These are phyloP conservation scores for Ptilonorhynchus violaceus DNA, from an alignment of 2,113 vertebrate species.

Conservation along the genomic window DNA sequence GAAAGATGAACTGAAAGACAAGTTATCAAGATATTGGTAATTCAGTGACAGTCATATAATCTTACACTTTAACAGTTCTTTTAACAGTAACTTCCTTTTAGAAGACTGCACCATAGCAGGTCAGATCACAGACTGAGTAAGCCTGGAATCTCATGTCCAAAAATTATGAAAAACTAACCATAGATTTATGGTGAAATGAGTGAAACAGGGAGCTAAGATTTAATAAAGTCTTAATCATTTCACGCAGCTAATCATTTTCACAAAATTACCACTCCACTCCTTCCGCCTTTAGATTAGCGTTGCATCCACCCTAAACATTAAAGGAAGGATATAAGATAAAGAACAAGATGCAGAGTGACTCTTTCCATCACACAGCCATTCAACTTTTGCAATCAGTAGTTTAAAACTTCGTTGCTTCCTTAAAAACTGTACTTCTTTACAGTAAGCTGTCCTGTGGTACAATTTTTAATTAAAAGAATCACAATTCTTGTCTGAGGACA, in stretches of 20 bases:
- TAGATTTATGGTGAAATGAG: neutral
- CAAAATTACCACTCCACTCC: neutral
- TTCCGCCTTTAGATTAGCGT: neutral
- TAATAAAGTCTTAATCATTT: neutral
- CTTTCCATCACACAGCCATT: neutral
- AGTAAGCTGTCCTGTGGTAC: neutral
- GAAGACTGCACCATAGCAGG: fast-evolving
- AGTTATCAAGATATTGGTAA: neutral
- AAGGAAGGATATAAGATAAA: neutral
- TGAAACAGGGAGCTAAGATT: neutral
- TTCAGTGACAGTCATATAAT: neutral
- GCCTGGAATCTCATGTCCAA: neutral
- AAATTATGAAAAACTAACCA: neutral
- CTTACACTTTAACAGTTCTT: neutral
- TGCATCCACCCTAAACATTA: neutral
- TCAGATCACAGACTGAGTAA: neutral
- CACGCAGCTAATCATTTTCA: neutral
- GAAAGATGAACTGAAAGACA: neutral
- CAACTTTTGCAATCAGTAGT: neutral
- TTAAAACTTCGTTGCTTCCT: neutral
- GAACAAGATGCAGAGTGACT: neutral
- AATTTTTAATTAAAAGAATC: neutral
- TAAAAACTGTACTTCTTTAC: neutral
- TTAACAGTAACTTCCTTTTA: too few relatives aligned
- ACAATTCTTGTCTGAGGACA: neutral